A percentile compares a stretch with the other conserved stretches of the same genome.
Evolutionary conservation across 1,140 invertebrate genomes (phyloP).

Genomic region (Mamestra configurata): DNA sequence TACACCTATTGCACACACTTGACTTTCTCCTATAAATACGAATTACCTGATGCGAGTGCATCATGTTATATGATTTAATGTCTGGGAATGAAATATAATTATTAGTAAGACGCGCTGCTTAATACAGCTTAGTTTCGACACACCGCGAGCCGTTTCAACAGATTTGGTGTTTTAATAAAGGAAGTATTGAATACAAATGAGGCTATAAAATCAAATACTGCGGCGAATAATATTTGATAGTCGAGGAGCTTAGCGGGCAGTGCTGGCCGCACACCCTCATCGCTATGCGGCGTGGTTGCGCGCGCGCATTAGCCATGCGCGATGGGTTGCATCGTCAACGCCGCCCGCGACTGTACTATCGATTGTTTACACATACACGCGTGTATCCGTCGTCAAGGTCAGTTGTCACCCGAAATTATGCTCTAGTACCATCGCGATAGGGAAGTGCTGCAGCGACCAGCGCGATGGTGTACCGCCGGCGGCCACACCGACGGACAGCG

Average conservation of each 20-base stretch:
- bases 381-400: slow-evolving; percentile 64
- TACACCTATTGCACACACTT: slow-evolving; percentile 55
- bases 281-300: slow-evolving; percentile 75
- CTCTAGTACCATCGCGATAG: slow-evolving; percentile 64
- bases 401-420: slow-evolving; percentile 59
- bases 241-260: slow-evolving; percentile 68
- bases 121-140: slow-evolving; percentile 20
- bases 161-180: slow-evolving; percentile 62
- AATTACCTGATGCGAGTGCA: slow-evolving; percentile 58
- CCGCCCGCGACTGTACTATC: slow-evolving; percentile 68
- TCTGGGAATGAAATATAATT: slow-evolving; percentile 49
- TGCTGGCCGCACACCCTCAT: slow-evolving; percentile 75
- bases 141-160: slow-evolving; percentile 29
- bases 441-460: slow-evolving; percentile 26
- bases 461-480: slow-evolving; percentile 44
- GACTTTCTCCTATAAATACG: slow-evolving; percentile 71
- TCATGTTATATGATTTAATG: slow-evolving; percentile 58
- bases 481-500: slow-evolving; percentile 74
- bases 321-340: slow-evolving; percentile 68
- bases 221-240: slow-evolving; percentile 79
- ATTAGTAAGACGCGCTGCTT: slow-evolving; percentile 2
- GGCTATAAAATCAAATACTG: slow-evolving; percentile 74
- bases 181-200: slow-evolving; percentile 82
- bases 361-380: slow-evolving; percentile 79
- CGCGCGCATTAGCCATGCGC: slow-evolving; percentile 81